Base-by-base conservation (phyloP, 2,797 vertebrate genomes). In the Falco rusticolus region DNA sequence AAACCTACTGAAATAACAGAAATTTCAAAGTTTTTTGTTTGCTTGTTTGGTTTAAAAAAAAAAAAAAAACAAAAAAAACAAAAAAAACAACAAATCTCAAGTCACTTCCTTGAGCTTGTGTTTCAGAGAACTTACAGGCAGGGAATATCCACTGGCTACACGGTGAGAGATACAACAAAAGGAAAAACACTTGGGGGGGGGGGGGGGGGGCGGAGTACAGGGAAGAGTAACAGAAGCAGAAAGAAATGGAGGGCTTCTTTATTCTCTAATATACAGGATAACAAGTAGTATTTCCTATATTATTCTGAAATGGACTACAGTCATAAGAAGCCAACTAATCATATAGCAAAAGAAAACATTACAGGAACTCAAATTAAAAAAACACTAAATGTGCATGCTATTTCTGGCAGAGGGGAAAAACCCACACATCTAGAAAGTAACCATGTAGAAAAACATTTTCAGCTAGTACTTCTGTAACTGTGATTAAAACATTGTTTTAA, bases 351-450 rank as follows among this genome's bases (percentile, higher is more conserved):
- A 84, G 29, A 77, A 88, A 97, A 81, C 28, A 71, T 50, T 47
- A 72, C 48, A 91, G 53, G 50, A 81, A 77, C 26, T 68, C 75
- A 81, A 48, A n/a, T 9, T 15, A 71, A 70, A 64, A 64, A 65
- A 45, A 47, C 31, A 69, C 39, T 81, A 72, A 68, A 69, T 8
- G 16, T 16, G 63, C 25, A 59, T 41, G 47, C 61, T 96, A 33
- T 70, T 95, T 90, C 86, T 95, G 83, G 60, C 77, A 95, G 60
- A 93, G 56, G 4, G 33, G 22, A 26, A 72, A 90, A 91, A 47
- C n/a, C 48, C 29, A 88, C 66, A 59, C 31, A 63, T 47, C 65
- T 69, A 82, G 39, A 89, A 95, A 87, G 48, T 37, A 93, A 88
- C 33, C 72, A 87, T 79, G 81, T 80, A 80, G 0, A 88, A 82